Evolutionary conservation across 1,140 invertebrate species (phyloP).

Genomic region (Bombus waltoni): DNA sequence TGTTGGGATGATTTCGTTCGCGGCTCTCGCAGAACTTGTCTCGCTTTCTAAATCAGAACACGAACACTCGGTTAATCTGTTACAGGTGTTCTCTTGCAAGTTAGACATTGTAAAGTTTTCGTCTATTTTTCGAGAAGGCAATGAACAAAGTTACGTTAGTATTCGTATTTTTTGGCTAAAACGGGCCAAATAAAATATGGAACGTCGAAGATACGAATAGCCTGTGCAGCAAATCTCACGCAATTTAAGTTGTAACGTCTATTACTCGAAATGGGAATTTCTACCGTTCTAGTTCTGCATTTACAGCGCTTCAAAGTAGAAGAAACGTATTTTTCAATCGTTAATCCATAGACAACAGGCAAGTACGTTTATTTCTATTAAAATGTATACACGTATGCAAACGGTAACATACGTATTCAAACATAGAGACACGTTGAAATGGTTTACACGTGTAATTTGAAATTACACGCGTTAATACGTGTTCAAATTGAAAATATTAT

Average conservation of each 20-base stretch:
- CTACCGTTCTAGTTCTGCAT: too few species aligned
- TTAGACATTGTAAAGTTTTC: not conserved
- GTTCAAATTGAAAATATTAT: not conserved
- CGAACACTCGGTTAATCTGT: not conserved
- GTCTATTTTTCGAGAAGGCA: not conserved
- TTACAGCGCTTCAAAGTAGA: too few species aligned
- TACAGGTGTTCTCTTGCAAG: not conserved
- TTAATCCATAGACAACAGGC: not conserved
- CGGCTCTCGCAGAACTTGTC: not conserved
- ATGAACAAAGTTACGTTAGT: too few species aligned
- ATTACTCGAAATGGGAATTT: too few species aligned
- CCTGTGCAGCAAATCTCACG: too few species aligned
- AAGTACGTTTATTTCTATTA: not conserved
- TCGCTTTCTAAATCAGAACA: not conserved
- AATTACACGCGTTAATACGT: not conserved
- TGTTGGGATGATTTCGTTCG: not conserved
- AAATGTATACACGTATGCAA: not conserved
- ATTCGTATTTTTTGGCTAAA: too few species aligned
- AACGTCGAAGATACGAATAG: too few species aligned
- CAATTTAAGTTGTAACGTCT: too few species aligned
- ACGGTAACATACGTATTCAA: not conserved
- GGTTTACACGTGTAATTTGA: not conserved
- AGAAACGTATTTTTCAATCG: too few species aligned
- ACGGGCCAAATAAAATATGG: too few species aligned
- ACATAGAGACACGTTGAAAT: too few species aligned